These are phyloP conservation scores for Paramuricea clavata DNA, from an alignment of 92 coral and sea anemone species.

Conservation along the genomic window DNA sequence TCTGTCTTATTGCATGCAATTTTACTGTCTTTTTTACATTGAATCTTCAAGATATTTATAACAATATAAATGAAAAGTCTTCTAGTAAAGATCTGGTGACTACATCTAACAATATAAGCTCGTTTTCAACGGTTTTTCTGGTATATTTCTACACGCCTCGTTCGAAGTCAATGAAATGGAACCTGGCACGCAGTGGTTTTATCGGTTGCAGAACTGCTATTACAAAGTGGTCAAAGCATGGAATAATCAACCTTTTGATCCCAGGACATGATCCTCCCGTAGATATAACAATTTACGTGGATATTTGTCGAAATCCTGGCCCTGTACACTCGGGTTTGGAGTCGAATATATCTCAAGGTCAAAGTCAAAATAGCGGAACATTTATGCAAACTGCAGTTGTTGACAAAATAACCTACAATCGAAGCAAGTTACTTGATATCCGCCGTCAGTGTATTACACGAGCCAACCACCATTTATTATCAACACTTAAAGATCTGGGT, in stretches of 20 bases:
- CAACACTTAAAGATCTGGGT: background rate
- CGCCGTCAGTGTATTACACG: background rate
- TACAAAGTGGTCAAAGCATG: slow-evolving; percentile 14
- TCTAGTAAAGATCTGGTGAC: too few relatives aligned
- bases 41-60: too few relatives aligned
- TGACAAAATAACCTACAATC: slow-evolving; percentile 1
- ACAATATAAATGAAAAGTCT: too few relatives aligned
- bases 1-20: too few relatives aligned
- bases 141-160: too few relatives aligned
- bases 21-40: too few relatives aligned
- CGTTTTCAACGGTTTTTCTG: too few relatives aligned
- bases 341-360: slow-evolving; percentile 15
- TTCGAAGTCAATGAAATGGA: slow-evolving; percentile 15
- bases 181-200: slow-evolving; percentile 4
- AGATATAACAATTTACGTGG: background rate
- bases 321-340: slow-evolving; percentile 11
- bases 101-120: too few relatives aligned
- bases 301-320: too few relatives aligned
- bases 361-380: slow-evolving; percentile 12
- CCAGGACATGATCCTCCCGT: slow-evolving; percentile 18
- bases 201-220: slow-evolving; percentile 13
- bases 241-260: slow-evolving; percentile 13
- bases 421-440: background rate
- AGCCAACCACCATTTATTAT: slow-evolving; percentile 8
- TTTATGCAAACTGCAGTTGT: slow-evolving; percentile 8